These are phyloP conservation scores for Drosophila merina DNA, from an alignment of 2,888 invertebrate genomes.

Conservation along the genomic window DNA sequence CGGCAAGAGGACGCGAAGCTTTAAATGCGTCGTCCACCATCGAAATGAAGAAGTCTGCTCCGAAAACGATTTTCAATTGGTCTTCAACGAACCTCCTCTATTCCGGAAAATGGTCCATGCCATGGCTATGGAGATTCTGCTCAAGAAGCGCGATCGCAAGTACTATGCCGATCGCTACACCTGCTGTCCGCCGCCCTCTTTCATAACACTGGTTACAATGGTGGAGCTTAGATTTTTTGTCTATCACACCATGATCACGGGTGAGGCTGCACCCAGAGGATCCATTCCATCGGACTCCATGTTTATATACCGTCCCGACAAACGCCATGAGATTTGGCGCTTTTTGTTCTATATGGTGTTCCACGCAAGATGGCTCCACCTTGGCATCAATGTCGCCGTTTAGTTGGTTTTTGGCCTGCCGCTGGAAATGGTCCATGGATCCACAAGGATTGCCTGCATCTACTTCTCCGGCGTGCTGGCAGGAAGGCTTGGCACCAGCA, in stretches of 20 bases:
- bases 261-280: conserved; percentile 92
- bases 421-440: conserved; percentile 98
- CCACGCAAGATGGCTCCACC: conserved; percentile 98
- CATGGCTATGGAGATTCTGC: conserved; percentile 96
- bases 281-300: conserved; percentile 97
- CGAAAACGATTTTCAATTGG: conserved; percentile 96
- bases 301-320: conserved; percentile 97
- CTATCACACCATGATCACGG: conserved; percentile 85
- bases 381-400: conserved; percentile 96
- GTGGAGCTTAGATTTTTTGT: conserved; percentile 86
- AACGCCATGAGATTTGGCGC: conserved; percentile 95
- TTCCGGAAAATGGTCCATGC: conserved; percentile 97
- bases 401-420: conserved; percentile 97
- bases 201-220: conserved; percentile 95
- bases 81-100: conserved; percentile 92
- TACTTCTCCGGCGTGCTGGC: conserved; percentile 97
- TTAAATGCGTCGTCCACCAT: conserved; percentile 97
- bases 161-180: conserved; percentile 98
- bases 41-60: conserved; percentile 96
- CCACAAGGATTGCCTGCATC: conserved; percentile 93
- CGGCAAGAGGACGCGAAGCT: conserved; percentile 95
- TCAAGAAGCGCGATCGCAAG: conserved; percentile 90
- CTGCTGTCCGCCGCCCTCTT: conserved; percentile 97
- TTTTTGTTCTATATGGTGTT: conserved; percentile 97
- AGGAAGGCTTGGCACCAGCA: conserved; percentile 92